These are phyloP conservation scores for Casuarius casuarius DNA, from an alignment of 2,113 vertebrate genomes.

Conservation along the genomic window DNA sequence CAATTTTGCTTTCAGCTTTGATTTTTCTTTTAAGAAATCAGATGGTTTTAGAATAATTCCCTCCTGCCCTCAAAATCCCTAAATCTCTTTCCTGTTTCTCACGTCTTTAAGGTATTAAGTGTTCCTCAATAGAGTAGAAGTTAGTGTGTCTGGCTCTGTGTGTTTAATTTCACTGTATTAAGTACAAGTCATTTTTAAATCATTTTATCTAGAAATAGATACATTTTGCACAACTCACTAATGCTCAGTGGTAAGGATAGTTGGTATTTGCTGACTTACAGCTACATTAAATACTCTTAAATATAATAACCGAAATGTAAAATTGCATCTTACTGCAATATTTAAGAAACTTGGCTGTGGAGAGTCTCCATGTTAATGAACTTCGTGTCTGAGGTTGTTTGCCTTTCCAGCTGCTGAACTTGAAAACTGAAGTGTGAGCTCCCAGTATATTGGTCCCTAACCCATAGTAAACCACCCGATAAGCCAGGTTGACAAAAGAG, in stretches of 20 bases:
- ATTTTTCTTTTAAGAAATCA: constrained; percentile 44
- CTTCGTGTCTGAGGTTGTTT: constrained; percentile 62
- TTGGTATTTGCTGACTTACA: constrained; percentile 39
- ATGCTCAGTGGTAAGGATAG: not conserved
- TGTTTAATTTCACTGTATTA: constrained; percentile 8
- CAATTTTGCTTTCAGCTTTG: constrained; percentile 31
- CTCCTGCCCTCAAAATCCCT: constrained; percentile 39
- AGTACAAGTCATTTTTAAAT: constrained; percentile 31
- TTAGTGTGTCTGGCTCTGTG: not conserved
- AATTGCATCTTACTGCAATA: constrained; percentile 32
- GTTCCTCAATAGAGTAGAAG: not conserved
- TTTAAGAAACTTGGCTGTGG: constrained; percentile 18
- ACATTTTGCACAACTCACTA: not conserved
- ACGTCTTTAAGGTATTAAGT: constrained; percentile 44
- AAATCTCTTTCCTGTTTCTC: constrained; percentile 56
- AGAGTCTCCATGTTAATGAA: constrained; percentile 51
- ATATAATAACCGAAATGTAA: constrained; percentile 24
- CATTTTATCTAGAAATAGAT: constrained; percentile 6
- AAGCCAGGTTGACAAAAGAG: not conserved
- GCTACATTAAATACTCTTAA: constrained; percentile 21
- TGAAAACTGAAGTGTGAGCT: constrained; percentile 52
- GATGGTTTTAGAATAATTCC: constrained; percentile 38
- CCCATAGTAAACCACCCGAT: not conserved
- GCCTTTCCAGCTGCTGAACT: constrained; percentile 58
- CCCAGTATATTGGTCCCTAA: constrained; percentile 32